Conservation (phyloP, 2,797 vertebrate species). For the Anguilla pacifica region DNA sequence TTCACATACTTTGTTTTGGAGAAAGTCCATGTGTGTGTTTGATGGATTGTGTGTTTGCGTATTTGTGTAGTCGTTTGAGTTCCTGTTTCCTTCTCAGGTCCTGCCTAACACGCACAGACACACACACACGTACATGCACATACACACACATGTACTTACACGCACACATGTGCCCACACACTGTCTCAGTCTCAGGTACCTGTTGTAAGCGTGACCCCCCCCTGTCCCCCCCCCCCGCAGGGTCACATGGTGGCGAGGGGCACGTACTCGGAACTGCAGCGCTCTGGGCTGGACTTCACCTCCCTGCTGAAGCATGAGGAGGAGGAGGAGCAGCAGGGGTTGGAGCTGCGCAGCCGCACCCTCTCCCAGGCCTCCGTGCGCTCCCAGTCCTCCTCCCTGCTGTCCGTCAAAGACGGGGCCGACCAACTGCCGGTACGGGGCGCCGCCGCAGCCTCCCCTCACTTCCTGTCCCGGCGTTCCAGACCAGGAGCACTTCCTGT, state of each 20-base stretch:
- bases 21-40: too few relatives aligned
- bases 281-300: constrained; percentile 89
- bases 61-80: too few relatives aligned
- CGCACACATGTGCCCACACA: not conserved
- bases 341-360: constrained; percentile 69
- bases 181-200: constrained; percentile 73
- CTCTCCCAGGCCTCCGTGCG: constrained; percentile 83
- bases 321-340: constrained; percentile 73
- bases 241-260: constrained; percentile 88
- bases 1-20: not conserved
- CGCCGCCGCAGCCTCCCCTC: constrained; percentile 32
- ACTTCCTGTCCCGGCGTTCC: not conserved
- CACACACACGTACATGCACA: not conserved
- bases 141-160: not conserved
- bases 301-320: constrained; percentile 86
- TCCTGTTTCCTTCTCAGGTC: not conserved
- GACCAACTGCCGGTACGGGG: constrained; percentile 76
- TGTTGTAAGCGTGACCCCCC: constrained; percentile 53
- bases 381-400: constrained; percentile 80
- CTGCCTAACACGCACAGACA: not conserved
- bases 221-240: constrained; percentile 61
- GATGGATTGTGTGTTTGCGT: too few relatives aligned
- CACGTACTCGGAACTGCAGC: constrained; percentile 83
- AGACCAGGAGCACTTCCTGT: not conserved
- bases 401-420: constrained; percentile 78